Base-by-base conservation (phyloP, 2,113 vertebrate species). In the Cyanoderma ruficeps region DNA sequence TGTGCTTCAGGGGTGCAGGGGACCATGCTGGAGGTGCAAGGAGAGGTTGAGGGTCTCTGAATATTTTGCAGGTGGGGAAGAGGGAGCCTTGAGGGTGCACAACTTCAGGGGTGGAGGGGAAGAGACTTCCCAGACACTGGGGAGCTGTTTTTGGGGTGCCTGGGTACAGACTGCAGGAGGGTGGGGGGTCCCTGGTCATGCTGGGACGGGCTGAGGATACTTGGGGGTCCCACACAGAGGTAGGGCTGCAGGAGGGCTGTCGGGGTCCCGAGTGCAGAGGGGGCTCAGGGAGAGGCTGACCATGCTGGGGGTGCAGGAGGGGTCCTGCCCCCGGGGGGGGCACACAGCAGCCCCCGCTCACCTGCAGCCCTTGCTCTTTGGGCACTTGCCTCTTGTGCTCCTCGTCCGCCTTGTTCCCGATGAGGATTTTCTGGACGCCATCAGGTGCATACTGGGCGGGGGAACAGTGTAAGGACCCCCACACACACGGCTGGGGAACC, bases 321-420 rank as follows among this genome's bases (percentile, higher is more conserved):
- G 35, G 33, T 71, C 31, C 65, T 30, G 33, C 37, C 61, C 71
- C 23, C 65, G 7, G 35, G 25, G 31, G 49, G 35, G 25, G 61
- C 6, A 8, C 56, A 42, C 15, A 31, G 67, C 89, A 71, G 77
- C 70, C 61, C 53, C 84, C 74, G 88, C 96, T 88, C 96, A 99
- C 99, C 99, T 99, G 99, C 97, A 98, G 95, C 17, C 99, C 99
- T 97, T 99, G 99, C 94, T 99, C 98, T 81, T 97, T 99, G 93
- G 99, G 98, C 97, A 99, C 99, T 98, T 99, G 99, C 96, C 99
- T 98, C 95, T 99, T 99, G 97, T 99, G 98, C 88, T 98, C 98
- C 75, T 99, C 99, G 14, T 99, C 99, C 0, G 99, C 99, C 95
- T 99, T 99, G 92, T 99, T 99, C 82, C 99, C 99, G 3, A 99